Evolutionary conservation across 2,888 invertebrate species (phyloP), one percentile per base, ranked within the genome.

Genomic region (Elysia crispata): DNA sequence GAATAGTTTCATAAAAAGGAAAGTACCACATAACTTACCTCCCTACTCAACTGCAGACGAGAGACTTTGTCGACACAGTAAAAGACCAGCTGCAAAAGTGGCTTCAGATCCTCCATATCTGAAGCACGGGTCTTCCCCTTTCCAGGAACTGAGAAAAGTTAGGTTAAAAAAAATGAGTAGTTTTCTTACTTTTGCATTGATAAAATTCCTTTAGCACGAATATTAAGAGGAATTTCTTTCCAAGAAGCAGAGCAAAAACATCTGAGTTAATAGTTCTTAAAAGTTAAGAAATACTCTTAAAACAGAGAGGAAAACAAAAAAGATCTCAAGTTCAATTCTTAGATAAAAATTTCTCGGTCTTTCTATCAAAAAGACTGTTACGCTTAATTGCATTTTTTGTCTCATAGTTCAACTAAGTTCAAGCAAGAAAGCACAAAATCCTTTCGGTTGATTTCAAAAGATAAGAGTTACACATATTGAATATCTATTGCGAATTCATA

Each of bases 51-150:
- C 89, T 96, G 94, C 85, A 96, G 95, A 82, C 96, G 94, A 90
- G 96, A 96, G 86, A 98, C 94, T 93, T 97, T 97, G 92, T 99
- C 99, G 89, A 99, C 94, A 85, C 96, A 94, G 92, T 99, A 96
- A 93, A 99, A 97, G 41, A 98, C 95, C 86, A 99, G 94, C 88
- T 95, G 95, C 91, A 98, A 93, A 86, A 98, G 93, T 15, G 97
- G 97, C 84, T 95, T 94, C 89, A 96, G 94, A 87, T 95, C 95
- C 84, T 95, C 95, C 90, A 96, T 95, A 72, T 95, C 95, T 75
- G 90, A 84, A 20, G 89, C 86, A 77, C 86, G 89, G 11, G 88
- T 87, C 82, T 89, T 88, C 18, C 92, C 91, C 80, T 90, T 90
- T 49, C 90, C 92, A 75, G 92, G 90, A 77, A 92, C 93, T 93